Percentiles rank a stretch among this genome's conserved stretches.
phyloP scores from a whole-genome alignment of 2,797 vertebrate species.

The Platyrinchus mystaceus region DNA sequence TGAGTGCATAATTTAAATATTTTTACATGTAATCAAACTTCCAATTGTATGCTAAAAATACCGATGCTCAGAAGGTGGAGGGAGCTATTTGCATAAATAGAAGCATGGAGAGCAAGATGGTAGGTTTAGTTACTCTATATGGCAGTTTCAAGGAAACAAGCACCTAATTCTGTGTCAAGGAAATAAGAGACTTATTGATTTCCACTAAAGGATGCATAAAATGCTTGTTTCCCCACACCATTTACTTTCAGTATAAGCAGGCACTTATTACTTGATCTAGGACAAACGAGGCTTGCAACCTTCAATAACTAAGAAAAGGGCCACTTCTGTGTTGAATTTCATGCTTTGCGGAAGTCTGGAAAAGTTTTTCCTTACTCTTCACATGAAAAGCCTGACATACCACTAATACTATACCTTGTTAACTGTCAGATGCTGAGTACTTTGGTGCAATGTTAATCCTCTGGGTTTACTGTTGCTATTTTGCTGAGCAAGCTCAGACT shows the following conservation, averaged over 20 bases:
- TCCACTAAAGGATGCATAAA: background rate
- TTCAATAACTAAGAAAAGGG: background rate
- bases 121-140: background rate
- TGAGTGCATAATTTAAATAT: background rate
- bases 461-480: background rate
- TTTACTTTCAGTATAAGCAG: background rate
- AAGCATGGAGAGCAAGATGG: background rate
- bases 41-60: background rate
- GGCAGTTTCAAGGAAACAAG: background rate
- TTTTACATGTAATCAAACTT: background rate
- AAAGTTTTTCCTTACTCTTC: background rate
- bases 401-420: background rate
- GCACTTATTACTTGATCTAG: background rate
- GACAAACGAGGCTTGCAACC: background rate
- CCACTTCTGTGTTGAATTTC: background rate
- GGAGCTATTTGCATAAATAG: background rate
- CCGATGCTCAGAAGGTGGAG: background rate
- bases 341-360: background rate
- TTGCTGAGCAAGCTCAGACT: conserved; percentile 20
- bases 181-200: conserved; percentile 4
- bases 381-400: background rate
- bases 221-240: background rate
- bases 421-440: background rate
- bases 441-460: background rate
- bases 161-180: background rate